phyloP scores from a whole-genome alignment of 2,888 invertebrate genomes.

The Epinotia nisella region DNA sequence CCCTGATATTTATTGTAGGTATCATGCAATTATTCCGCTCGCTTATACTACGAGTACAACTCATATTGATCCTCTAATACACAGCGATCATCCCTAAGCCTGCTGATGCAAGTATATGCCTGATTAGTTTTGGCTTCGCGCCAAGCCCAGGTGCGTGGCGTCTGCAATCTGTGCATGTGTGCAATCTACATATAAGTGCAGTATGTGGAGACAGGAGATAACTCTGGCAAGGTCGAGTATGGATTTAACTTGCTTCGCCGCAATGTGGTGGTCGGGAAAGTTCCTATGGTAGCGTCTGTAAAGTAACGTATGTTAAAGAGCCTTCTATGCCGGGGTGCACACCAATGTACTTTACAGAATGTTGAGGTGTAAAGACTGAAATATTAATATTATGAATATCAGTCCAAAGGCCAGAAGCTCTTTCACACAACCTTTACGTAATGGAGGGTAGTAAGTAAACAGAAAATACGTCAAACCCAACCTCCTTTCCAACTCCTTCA shows the following conservation, averaged over 20 bases:
- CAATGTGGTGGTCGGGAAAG: neutral
- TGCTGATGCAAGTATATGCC: slow-evolving; percentile 6
- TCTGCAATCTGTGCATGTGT: slow-evolving; percentile 20
- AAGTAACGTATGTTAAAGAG: neutral
- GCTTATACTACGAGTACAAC: neutral
- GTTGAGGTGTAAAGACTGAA: too few relatives aligned
- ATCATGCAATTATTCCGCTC: neutral
- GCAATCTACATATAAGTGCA: neutral
- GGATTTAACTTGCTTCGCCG: neutral
- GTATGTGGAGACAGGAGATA: neutral
- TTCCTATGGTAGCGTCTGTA: neutral
- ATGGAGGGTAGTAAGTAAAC: too few relatives aligned
- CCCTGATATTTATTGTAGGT: neutral
- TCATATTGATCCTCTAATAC: neutral
- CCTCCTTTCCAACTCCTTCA: too few relatives aligned
- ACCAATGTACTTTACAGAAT: too few relatives aligned
- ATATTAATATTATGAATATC: too few relatives aligned
- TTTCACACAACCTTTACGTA: too few relatives aligned
- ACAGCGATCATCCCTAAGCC: neutral
- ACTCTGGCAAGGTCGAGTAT: slow-evolving; percentile 3
- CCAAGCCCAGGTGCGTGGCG: slow-evolving; percentile 33
- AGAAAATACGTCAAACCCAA: too few relatives aligned
- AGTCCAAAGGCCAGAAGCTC: too few relatives aligned
- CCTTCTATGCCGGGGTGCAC: too few relatives aligned
- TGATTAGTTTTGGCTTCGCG: slow-evolving; percentile 37